phyloP scores from a whole-genome alignment of 2,113 vertebrate genomes.

The Orthonyx spaldingii region DNA sequence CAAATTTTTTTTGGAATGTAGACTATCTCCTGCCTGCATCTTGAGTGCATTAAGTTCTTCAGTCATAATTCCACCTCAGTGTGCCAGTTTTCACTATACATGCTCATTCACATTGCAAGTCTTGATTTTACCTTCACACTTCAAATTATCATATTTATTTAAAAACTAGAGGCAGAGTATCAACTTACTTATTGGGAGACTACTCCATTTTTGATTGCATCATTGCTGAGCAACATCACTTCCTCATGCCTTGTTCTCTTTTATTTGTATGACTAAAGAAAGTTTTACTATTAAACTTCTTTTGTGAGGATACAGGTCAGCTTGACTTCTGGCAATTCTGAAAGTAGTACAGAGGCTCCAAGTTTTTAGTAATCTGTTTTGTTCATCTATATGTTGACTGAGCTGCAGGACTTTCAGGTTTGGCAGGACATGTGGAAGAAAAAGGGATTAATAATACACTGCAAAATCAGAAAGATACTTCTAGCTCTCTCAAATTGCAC shows the following conservation, averaged over 20 bases:
- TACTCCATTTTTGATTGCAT: background rate
- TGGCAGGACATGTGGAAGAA: background rate
- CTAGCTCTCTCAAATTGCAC: background rate
- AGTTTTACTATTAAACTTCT: constrained; percentile 24
- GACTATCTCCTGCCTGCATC: constrained; percentile 10
- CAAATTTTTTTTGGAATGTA: background rate
- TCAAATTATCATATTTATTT: background rate
- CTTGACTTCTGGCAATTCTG: background rate
- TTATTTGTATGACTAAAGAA: constrained; percentile 18
- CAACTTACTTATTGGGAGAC: background rate
- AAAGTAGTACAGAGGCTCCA: background rate
- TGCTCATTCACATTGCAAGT: background rate
- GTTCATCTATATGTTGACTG: constrained; percentile 3
- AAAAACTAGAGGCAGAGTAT: background rate
- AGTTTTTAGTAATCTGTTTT: constrained; percentile 13
- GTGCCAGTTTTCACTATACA: background rate
- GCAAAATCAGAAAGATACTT: background rate
- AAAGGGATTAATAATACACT: background rate
- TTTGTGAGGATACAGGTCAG: constrained; percentile 6
- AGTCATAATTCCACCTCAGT: background rate
- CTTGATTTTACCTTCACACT: background rate
- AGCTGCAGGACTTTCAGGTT: constrained; percentile 23
- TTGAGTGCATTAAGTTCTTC: background rate
- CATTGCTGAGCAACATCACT: background rate
- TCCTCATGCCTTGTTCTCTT: constrained; percentile 42